These are phyloP conservation scores for Apamea monoglypha DNA, from an alignment of 2,888 invertebrate genomes.

Conservation along the genomic window DNA sequence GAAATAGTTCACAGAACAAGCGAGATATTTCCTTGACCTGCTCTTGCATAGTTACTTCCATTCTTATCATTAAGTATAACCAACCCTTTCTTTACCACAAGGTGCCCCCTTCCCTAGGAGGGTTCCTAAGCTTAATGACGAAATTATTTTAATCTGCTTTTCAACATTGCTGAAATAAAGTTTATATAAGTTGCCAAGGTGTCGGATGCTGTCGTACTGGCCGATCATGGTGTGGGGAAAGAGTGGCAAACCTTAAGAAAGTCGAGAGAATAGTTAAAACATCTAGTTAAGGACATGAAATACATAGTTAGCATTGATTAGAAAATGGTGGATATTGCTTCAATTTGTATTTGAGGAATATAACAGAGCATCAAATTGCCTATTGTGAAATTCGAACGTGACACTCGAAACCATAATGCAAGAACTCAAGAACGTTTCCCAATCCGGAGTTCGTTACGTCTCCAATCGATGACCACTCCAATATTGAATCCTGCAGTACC, in stretches of 20 bases:
- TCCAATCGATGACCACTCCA: constrained; percentile 81
- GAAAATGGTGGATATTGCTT: neutral
- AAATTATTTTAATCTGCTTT: constrained; percentile 66
- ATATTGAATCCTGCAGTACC: constrained; percentile 75
- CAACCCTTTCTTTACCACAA: constrained; percentile 64
- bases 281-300: neutral
- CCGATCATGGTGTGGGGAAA: neutral
- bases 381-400: constrained; percentile 25
- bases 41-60: constrained; percentile 22
- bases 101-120: constrained; percentile 1
- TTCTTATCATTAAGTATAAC: constrained; percentile 26
- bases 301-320: neutral
- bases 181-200: neutral
- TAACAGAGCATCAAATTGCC: neutral
- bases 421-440: constrained; percentile 56
- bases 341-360: neutral
- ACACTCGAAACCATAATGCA: constrained; percentile 32
- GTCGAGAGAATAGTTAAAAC: neutral
- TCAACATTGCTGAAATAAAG: constrained; percentile 36
- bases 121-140: constrained; percentile 32
- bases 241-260: neutral
- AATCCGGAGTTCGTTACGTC: constrained; percentile 69
- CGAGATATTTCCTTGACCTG: neutral
- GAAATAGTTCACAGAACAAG: neutral
- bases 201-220: neutral